These are phyloP conservation scores for Mystacides longicornis DNA, from an alignment of 2,888 invertebrate species.

Conservation along the genomic window DNA sequence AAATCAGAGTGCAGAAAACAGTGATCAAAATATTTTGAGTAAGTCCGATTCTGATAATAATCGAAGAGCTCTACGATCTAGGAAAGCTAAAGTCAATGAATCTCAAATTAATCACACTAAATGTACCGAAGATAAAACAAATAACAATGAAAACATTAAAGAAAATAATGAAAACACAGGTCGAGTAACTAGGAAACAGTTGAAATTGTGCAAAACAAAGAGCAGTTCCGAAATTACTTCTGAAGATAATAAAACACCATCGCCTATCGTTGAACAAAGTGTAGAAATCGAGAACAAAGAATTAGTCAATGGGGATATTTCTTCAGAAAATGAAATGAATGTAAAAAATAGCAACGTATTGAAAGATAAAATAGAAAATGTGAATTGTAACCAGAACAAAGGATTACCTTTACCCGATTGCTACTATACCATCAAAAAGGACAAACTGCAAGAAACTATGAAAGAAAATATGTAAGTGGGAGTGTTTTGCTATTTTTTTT, in stretches of 20 bases:
- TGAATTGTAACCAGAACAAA: not conserved
- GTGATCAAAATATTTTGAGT: too few relatives aligned
- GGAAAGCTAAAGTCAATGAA: not conserved
- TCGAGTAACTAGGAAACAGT: not conserved
- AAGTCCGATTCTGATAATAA: too few relatives aligned
- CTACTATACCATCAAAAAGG: conserved; percentile 15
- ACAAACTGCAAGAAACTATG: conserved; percentile 1
- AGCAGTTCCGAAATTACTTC: not conserved
- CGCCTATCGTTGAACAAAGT: not conserved
- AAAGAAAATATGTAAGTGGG: conserved; percentile 12
- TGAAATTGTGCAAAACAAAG: not conserved
- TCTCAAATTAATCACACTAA: not conserved
- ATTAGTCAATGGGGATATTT: not conserved
- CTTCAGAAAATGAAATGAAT: not conserved
- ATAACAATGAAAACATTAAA: not conserved
- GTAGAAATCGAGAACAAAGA: not conserved
- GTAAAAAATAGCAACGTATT: not conserved
- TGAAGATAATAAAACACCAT: not conserved
- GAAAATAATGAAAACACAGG: not conserved
- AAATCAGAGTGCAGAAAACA: too few relatives aligned
- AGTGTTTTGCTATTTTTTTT: not conserved
- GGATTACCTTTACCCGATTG: conserved; percentile 7
- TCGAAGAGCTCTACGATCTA: too few relatives aligned
- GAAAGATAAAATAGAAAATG: not conserved
- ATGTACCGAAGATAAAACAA: not conserved